phyloP scores from a whole-genome alignment of 2,888 invertebrate genomes.

The Calliphora vomitoria region DNA sequence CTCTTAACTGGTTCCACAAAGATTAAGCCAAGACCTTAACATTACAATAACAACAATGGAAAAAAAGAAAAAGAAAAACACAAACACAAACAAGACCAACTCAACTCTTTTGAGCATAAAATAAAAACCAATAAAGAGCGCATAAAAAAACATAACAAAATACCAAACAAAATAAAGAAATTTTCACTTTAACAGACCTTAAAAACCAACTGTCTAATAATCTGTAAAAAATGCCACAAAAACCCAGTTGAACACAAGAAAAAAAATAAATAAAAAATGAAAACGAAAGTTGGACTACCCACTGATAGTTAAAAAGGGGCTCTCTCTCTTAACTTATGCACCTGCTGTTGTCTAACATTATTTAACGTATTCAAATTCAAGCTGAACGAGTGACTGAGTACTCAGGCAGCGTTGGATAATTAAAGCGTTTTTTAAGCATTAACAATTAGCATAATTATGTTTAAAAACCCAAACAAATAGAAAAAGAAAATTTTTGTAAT shows the following conservation, averaged over 20 bases:
- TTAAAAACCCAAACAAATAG: background rate
- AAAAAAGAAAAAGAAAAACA: too few species aligned
- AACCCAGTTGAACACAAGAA: background rate
- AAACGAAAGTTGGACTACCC: conserved; percentile 60
- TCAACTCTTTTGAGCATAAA: background rate
- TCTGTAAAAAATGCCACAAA: background rate
- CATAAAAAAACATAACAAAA: background rate
- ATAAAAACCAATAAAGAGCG: conserved; percentile 24
- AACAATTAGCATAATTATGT: conserved; percentile 40
- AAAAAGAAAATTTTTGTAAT: conserved; percentile 8
- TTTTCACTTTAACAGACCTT: conserved; percentile 45
- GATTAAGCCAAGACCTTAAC: conserved; percentile 51
- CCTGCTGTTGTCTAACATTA: conserved; percentile 7
- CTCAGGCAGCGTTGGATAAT: conserved; percentile 2
- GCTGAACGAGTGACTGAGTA: background rate
- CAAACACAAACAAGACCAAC: background rate
- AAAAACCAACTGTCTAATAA: conserved; percentile 13
- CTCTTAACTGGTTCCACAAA: conserved; percentile 57
- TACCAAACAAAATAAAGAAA: conserved; percentile 7
- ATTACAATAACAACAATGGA: conserved; percentile 28
- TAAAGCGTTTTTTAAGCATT: conserved; percentile 3
- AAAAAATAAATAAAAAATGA: conserved; percentile 14
- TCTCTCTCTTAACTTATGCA: background rate
- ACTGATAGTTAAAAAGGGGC: background rate
- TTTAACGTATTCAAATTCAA: background rate